Evolutionary conservation across 2,888 invertebrate genomes (phyloP), one percentile per base, ranked within the genome.

Genomic region (Campopleginae sp.): DNA sequence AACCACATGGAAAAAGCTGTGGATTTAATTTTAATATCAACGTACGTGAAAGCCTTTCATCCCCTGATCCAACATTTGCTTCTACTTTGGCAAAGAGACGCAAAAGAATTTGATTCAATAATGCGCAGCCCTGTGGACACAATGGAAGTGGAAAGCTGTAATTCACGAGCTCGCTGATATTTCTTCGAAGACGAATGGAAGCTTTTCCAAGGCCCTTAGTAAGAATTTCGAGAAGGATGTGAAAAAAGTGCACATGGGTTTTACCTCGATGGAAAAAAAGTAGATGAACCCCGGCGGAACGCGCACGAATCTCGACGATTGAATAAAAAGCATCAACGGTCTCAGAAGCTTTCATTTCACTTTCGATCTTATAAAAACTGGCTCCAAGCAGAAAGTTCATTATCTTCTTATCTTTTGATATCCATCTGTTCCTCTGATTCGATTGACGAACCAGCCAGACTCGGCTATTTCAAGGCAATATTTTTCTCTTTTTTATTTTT

Each of bases 231-330:
- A 12, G 31, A 38, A 31, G 70, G 10, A 70, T 19, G n/a, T 46
- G n/a, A n/a, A 38, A 65, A 38, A 27, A 23, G n/a, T 31, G 14
- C 44, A 8, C 48, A 17, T 31, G 46, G 12, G 48, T n/a, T 65
- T 38, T 12, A 17, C 33, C 19, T 31, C 12, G 33, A 48, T 33
- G 17, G 38, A 63, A 76, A 65, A 14, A 27, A 72, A 54, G 7
- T 3, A 42, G 31, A 17, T 61, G 19, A 19, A 46, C 48, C 27
- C 8, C 4, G 19, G 31, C 5, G 17, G 38, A 33, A 46, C 70
- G 6, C 44, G 63, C 33, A 63, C 61, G 54, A 63, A 17, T 71
- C 48, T 23, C 23, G 27, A 63, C 17, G 79, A 63, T 79, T 63
- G 61, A 71, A 79, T 63, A 38, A 79, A 33, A 71, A 51, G 51